Conservation (phyloP, 2,888 invertebrate species). For the Nomada ferruginata region DNA sequence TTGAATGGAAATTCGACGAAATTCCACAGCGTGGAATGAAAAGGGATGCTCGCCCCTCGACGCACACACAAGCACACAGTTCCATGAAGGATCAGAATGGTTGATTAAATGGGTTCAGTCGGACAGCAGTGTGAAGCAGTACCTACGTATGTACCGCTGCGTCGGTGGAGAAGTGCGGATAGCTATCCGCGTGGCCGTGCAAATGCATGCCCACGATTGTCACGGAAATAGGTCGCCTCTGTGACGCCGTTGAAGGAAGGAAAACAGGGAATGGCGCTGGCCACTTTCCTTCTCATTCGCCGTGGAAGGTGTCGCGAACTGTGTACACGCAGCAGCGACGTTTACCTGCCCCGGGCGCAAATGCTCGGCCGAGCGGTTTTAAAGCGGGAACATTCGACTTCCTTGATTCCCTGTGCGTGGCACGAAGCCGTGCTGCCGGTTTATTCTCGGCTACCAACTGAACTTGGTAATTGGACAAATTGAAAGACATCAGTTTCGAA, state of each 20-base stretch:
- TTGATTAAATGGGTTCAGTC: neutral
- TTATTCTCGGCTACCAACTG: slow-evolving; percentile 6
- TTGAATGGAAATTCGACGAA: too few species aligned
- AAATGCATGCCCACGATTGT: slow-evolving; percentile 61
- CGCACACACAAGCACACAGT: neutral
- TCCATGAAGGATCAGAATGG: neutral
- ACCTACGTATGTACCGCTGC: too few species aligned
- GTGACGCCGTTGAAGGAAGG: slow-evolving; percentile 40
- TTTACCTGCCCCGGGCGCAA: slow-evolving; percentile 56
- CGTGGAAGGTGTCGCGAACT: slow-evolving; percentile 53
- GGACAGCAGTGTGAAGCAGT: too few species aligned
- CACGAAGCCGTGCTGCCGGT: neutral
- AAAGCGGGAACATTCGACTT: slow-evolving; percentile 45
- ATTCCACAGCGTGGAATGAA: neutral
- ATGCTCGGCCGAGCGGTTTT: slow-evolving; percentile 38
- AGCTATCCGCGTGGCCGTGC: slow-evolving; percentile 48
- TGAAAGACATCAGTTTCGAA: neutral
- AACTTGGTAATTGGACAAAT: slow-evolving; percentile 6
- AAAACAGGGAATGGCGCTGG: slow-evolving; percentile 49
- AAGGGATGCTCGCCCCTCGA: neutral
- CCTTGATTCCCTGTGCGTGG: slow-evolving; percentile 19
- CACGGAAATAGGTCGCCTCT: slow-evolving; percentile 65
- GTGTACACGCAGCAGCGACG: slow-evolving; percentile 46
- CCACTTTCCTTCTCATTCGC: slow-evolving; percentile 61
- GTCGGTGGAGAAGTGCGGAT: neutral